These are phyloP conservation scores for Diplodus sargus DNA, from an alignment of 2,797 vertebrate genomes.

Conservation along the genomic window DNA sequence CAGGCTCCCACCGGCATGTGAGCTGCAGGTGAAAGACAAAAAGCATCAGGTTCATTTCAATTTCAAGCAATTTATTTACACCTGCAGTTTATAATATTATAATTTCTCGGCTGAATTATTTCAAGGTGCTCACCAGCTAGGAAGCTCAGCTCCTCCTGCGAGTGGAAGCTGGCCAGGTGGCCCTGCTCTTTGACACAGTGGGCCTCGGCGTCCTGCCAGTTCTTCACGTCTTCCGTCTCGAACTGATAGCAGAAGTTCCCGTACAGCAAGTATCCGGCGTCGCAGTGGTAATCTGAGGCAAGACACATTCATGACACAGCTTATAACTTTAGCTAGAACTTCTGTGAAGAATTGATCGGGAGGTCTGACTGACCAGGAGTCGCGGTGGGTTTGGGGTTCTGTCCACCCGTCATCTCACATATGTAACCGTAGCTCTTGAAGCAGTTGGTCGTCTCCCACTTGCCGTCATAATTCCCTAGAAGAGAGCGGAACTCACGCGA, in stretches of 20 bases:
- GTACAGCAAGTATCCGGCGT: slow-evolving; percentile 80
- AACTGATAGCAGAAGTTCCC: slow-evolving; percentile 84
- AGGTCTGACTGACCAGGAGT: slow-evolving; percentile 78
- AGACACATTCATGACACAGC: slow-evolving; percentile 2
- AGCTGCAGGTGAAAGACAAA: slow-evolving; percentile 65
- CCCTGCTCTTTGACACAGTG: slow-evolving; percentile 73
- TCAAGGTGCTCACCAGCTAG: slow-evolving; percentile 72
- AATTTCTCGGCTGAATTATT: background rate
- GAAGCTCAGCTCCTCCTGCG: slow-evolving; percentile 80
- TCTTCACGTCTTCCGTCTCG: slow-evolving; percentile 73
- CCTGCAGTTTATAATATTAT: accelerated
- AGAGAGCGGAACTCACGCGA: background rate
- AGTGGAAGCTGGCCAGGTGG: slow-evolving; percentile 83
- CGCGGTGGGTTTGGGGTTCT: slow-evolving; percentile 82
- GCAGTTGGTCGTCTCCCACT: slow-evolving; percentile 88
- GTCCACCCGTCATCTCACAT: slow-evolving; percentile 86
- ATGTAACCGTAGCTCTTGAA: slow-evolving; percentile 85
- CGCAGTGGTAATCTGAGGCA: slow-evolving; percentile 82
- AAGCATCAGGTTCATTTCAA: background rate
- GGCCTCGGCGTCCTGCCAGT: slow-evolving; percentile 80
- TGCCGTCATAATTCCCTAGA: slow-evolving; percentile 84
- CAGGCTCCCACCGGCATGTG: slow-evolving; percentile 82
- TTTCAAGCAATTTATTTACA: background rate
- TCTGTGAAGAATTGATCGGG: background rate
- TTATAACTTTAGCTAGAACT: background rate